Percentiles rank a stretch among this genome's conserved stretches.
Evolutionary conservation across 2,888 invertebrate species (phyloP).

Genomic region (Idaea aversata): DNA sequence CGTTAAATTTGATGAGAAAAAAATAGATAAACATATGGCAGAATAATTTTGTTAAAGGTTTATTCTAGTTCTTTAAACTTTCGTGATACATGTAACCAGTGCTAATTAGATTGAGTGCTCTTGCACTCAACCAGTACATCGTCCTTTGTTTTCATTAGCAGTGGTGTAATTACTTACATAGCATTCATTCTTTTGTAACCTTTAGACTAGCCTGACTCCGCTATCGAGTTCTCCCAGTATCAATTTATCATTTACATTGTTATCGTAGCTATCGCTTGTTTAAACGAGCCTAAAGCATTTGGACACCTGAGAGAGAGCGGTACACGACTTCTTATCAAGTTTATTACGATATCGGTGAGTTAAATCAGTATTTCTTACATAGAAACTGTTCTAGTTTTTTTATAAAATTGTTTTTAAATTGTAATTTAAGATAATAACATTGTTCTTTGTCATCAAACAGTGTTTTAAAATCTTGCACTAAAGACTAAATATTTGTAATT

Average conservation of each 20-base stretch:
- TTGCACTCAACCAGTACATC: not conserved
- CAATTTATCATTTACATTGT: not conserved
- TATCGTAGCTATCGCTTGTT: not conserved
- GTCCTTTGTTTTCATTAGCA: not conserved
- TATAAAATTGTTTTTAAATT: too few species aligned
- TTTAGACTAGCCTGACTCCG: not conserved
- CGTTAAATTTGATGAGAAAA: too few species aligned
- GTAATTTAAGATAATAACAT: not conserved
- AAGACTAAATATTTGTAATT: too few species aligned
- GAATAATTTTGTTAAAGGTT: too few species aligned
- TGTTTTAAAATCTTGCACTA: too few species aligned
- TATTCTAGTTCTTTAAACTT: too few species aligned
- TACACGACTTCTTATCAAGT: not conserved
- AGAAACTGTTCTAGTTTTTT: not conserved
- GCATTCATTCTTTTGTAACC: not conserved
- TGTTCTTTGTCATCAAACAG: too few species aligned
- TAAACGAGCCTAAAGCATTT: not conserved
- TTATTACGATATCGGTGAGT: not conserved
- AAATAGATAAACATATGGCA: too few species aligned
- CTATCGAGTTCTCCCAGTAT: not conserved
- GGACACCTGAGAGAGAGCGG: not conserved
- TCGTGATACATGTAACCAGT: too few species aligned
- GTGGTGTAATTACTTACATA: not conserved
- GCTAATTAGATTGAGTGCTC: too few species aligned
- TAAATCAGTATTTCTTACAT: not conserved